Evolutionary conservation across 2,888 invertebrate species (phyloP), one percentile per base, ranked within the genome.

Genomic region (Neoaliturus tenellus): DNA sequence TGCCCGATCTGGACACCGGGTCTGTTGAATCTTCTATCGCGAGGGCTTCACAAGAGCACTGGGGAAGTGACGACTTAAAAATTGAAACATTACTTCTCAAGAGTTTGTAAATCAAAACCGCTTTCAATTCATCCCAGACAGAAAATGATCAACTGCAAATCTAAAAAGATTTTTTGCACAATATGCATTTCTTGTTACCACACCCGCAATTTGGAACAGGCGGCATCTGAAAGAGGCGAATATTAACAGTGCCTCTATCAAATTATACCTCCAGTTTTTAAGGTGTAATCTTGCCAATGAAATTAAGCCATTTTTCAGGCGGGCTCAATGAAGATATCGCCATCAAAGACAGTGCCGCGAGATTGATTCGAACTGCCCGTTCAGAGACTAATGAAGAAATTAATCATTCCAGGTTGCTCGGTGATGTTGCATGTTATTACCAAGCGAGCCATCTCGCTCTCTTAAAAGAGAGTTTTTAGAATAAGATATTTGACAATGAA

Each of bases 351-450:
- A 28, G 14, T 28, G 17, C 62, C 62, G 39, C 75, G 48, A 75
- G 75, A 75, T 75, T 75, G 48, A 75, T 75, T 44, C 75, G 28
- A 44, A 48, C 75, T 48, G 48, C 25, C 75, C 75, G 75, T 41
- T 41, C 1, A 31, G 25, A 28, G 71, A 25, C 23, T 75, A 41
- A 75, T 75, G 75, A 75, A 44, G 25, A n/a, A n/a, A 48, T 48
- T 75, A 75, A 75, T 75, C 75, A 75, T 75, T 8, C 28, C 3
- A 39, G 12, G 67, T 3, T 58, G 10, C 39, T 12, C n/a, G 12
- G 20, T 20, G 71, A 3, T n/a, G 35, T 17, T 39, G 71, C 71
- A 71, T 71, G 39, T 71, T 71, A 71, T 71, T 71, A 39, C 31
- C 14, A 17, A 44, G 17, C 10, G 39, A 39, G 39, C 39, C 39